These are phyloP conservation scores for Cistogaster globosa DNA, from an alignment of 2,888 invertebrate genomes.

Conservation along the genomic window DNA sequence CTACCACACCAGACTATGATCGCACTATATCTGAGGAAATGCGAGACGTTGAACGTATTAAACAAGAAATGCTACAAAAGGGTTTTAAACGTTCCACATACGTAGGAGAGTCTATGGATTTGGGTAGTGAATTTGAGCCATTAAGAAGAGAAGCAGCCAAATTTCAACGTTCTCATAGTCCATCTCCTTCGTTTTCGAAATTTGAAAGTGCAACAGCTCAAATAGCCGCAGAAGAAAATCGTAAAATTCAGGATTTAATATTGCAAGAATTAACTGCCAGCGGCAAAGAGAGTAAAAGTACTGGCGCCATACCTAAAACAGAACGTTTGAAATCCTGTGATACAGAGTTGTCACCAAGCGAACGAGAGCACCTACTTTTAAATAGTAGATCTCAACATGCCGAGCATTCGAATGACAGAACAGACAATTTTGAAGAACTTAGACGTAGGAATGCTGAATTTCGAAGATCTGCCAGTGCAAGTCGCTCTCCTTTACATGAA, in stretches of 20 bases:
- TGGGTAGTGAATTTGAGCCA: slow-evolving; percentile 77
- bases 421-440: slow-evolving; percentile 77
- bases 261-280: slow-evolving; percentile 77
- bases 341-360: slow-evolving; percentile 73
- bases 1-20: slow-evolving; percentile 76
- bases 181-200: slow-evolving; percentile 75
- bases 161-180: slow-evolving; percentile 79
- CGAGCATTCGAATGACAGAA: slow-evolving; percentile 75
- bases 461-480: slow-evolving; percentile 79
- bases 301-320: slow-evolving; percentile 78
- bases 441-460: slow-evolving; percentile 79
- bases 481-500: slow-evolving; percentile 78
- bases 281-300: slow-evolving; percentile 25
- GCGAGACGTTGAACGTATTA: slow-evolving; percentile 77
- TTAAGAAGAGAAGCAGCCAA: slow-evolving; percentile 75
- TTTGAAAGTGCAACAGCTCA: slow-evolving; percentile 62
- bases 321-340: slow-evolving; percentile 67
- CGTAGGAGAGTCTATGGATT: slow-evolving; percentile 81
- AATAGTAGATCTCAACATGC: slow-evolving; percentile 72
- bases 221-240: slow-evolving; percentile 73
- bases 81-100: slow-evolving; percentile 81
- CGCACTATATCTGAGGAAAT: slow-evolving; percentile 79
- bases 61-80: slow-evolving; percentile 76
- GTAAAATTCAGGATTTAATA: slow-evolving; percentile 79
- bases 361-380: slow-evolving; percentile 75